Percentiles rank a stretch among this genome's conserved stretches.
These are phyloP conservation scores for Leiothrix lutea DNA, from an alignment of 2,113 vertebrate species.

Conservation along the genomic window DNA sequence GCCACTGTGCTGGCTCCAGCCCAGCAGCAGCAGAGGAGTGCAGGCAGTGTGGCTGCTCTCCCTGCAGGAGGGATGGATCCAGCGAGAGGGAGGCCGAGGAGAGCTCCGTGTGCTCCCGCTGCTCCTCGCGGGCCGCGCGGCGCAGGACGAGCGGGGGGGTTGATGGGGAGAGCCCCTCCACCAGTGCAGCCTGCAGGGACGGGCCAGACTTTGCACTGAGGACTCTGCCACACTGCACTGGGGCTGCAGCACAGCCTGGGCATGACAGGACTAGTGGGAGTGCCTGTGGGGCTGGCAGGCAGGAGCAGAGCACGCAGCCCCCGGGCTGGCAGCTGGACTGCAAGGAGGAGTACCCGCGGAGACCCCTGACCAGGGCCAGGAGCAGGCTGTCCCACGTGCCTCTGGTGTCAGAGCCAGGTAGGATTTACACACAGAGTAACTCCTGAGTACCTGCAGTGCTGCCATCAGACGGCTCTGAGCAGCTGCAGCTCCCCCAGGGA, in stretches of 20 bases:
- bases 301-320: slow-evolving; percentile 63
- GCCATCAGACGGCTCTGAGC: not conserved
- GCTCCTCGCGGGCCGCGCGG: slow-evolving; percentile 62
- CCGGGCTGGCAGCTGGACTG: slow-evolving; percentile 59
- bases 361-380: slow-evolving; percentile 91
- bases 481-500: not conserved
- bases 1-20: slow-evolving; percentile 47
- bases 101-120: slow-evolving; percentile 69
- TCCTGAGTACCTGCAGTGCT: not conserved
- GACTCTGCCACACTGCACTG: slow-evolving; percentile 68
- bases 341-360: slow-evolving; percentile 80
- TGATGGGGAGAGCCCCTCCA: slow-evolving; percentile 73
- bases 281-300: slow-evolving; percentile 58
- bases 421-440: not conserved
- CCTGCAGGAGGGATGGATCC: slow-evolving; percentile 61
- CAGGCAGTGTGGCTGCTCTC: slow-evolving; percentile 71
- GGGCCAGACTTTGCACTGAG: slow-evolving; percentile 77
- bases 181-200: slow-evolving; percentile 70
- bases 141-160: slow-evolving; percentile 72
- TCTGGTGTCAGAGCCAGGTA: slow-evolving; percentile 90
- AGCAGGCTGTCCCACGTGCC: slow-evolving; percentile 87
- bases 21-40: slow-evolving; percentile 47
- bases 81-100: slow-evolving; percentile 59
- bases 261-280: slow-evolving; percentile 74
- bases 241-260: slow-evolving; percentile 51